These are phyloP conservation scores for Malacoraja senta DNA, from an alignment of 2,797 vertebrate species.

Conservation along the genomic window DNA sequence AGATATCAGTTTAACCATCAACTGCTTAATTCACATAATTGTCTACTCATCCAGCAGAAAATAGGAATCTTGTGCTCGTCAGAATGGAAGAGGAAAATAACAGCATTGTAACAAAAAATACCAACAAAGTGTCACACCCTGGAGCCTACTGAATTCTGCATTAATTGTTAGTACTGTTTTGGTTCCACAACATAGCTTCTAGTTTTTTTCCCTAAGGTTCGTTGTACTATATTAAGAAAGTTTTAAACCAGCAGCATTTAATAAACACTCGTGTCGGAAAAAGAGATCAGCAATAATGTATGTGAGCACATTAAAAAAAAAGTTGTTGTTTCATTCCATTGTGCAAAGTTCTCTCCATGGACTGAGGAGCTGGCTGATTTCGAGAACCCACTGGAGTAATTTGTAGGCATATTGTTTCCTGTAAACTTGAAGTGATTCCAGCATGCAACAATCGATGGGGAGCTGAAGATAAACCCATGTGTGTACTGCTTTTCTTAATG, in stretches of 20 bases:
- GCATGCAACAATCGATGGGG: neutral
- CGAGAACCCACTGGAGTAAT: neutral
- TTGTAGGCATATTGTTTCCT: neutral
- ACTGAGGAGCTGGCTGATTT: neutral
- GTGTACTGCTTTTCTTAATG: neutral
- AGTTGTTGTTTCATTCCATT: neutral
- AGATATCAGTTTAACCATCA: neutral
- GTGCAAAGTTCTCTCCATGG: neutral
- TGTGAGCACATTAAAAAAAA: neutral
- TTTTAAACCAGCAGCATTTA: neutral
- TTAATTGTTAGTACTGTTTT: neutral
- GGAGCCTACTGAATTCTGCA: neutral
- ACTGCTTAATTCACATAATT: neutral
- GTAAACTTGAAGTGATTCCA: neutral
- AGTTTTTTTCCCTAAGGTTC: neutral
- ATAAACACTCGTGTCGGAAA: neutral
- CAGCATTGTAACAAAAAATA: neutral
- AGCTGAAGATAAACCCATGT: neutral
- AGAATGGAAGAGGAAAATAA: neutral
- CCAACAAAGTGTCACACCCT: neutral
- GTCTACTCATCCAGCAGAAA: neutral
- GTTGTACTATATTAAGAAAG: neutral
- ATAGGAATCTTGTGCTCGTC: neutral
- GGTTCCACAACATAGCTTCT: neutral
- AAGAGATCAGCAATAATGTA: neutral